Base-by-base conservation (phyloP, 2,113 vertebrate genomes). In the Rhea americana region DNA sequence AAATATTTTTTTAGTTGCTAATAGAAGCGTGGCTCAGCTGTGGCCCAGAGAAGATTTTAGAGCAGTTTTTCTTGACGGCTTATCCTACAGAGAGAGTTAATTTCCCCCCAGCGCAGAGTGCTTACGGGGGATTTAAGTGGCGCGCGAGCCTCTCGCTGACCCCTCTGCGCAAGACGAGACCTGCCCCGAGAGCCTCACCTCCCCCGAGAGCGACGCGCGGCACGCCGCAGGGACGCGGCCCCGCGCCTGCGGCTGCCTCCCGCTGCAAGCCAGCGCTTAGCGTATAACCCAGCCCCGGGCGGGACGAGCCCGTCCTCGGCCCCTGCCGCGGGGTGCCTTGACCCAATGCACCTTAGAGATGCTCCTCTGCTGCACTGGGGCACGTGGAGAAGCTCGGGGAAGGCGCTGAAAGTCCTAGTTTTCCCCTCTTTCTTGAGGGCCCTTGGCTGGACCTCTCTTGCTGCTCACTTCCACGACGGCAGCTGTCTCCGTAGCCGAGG, bases 1-100 rank as follows among this genome's bases (percentile, higher is more conserved):
- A 96, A 97, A 96, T 96, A 95, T 96, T 96, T 96, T 94, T 93
- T 96, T 55, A 94, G 89, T 85, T 85, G 93, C 93, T 96, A 95
- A 95, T 94, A 97, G 95, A 91, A 91, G 71, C 12, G 9, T 56
- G 83, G 74, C 87, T 94, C 13, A 1, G 85, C 86, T 85, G 94
- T 62, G 83, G 94, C 93, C 78, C 87, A 61, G 77, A 1, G 70
- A 47, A 85, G 82, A 67, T 87, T 92, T 94, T 78, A 94, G 63
- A 93, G 91, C 81, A 82, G 82, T 93, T 96, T 94, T 90, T 87
- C 89, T 50, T 78, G 94, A 91, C 87, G 83, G 91, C 92, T 95
- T 86, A 50, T 84, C 95, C 95, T 85, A 77, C 11, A 2, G 58
- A 94, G 95, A 91, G 95, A 91, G 91, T 88, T 94, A 93, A 93